phyloP scores from a whole-genome alignment of 2,888 invertebrate species.

The Nemoura dubitans region DNA sequence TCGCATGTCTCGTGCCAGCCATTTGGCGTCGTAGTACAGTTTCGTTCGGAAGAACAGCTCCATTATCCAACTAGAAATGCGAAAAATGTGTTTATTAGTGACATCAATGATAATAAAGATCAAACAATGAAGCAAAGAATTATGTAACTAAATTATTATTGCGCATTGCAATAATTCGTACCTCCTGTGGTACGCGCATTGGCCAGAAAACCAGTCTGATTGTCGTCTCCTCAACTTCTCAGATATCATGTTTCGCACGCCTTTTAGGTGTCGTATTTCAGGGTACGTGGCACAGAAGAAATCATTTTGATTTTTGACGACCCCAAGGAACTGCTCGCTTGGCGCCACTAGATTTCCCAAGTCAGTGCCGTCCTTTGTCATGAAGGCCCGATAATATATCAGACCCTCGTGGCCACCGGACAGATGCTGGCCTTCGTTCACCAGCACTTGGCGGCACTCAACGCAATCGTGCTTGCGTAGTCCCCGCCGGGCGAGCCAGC shows the following conservation, averaged over 20 bases:
- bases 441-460: not conserved
- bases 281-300: not conserved
- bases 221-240: not conserved
- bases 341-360: slow-evolving; percentile 10
- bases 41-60: slow-evolving; percentile 32
- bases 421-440: slow-evolving; percentile 7
- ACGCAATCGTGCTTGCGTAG: slow-evolving; percentile 5
- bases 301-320: not conserved
- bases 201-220: slow-evolving; percentile 22
- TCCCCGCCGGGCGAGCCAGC: slow-evolving; percentile 26
- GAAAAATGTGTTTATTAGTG: not conserved
- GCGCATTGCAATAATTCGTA: not conserved
- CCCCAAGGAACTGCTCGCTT: not conserved
- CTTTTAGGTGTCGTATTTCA: not conserved
- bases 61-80: not conserved
- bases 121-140: too few species aligned
- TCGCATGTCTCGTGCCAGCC: slow-evolving; percentile 28
- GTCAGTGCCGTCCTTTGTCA: slow-evolving; percentile 20
- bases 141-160: too few species aligned
- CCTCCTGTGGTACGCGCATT: slow-evolving; percentile 24
- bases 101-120: too few species aligned
- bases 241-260: not conserved
- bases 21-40: slow-evolving; percentile 34
- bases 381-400: slow-evolving; percentile 24
- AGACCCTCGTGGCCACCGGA: not conserved